A percentile compares a stretch with the other conserved stretches of the same genome.
Conservation (phyloP, 2,113 vertebrate genomes). For the Psilopogon haemacephalus region DNA sequence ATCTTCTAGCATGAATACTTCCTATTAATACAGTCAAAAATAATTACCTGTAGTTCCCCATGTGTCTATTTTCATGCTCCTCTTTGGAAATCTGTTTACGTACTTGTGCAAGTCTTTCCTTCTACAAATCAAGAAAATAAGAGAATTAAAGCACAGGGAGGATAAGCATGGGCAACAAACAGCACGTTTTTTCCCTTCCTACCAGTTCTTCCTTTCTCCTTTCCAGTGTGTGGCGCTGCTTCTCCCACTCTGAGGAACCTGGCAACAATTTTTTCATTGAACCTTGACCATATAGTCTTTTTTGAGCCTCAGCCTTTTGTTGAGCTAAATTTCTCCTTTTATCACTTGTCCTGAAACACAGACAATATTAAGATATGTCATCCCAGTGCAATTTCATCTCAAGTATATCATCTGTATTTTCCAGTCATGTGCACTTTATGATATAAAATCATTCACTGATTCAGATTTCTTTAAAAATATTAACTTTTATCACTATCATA, state of each 20-base stretch:
- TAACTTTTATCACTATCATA: background rate
- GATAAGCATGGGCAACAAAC: background rate
- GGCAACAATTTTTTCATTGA: conserved; percentile 87
- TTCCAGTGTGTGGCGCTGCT: conserved; percentile 90
- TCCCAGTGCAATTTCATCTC: background rate
- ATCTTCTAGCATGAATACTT: background rate
- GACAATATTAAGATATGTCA: background rate
- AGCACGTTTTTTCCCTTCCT: conserved; percentile 15
- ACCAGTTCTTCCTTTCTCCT: conserved; percentile 94
- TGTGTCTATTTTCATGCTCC: conserved; percentile 93
- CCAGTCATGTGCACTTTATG: background rate
- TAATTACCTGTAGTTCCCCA: conserved; percentile 96
- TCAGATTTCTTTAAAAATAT: background rate
- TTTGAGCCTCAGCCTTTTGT: conserved; percentile 96
- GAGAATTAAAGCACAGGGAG: conserved; percentile 35
- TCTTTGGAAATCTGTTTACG: conserved; percentile 95
- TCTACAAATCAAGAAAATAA: conserved; percentile 80
- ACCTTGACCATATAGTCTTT: conserved; percentile 91
- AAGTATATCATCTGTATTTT: background rate
- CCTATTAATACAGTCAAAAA: background rate
- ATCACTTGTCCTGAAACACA: conserved; percentile 88
- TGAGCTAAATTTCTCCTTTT: conserved; percentile 95
- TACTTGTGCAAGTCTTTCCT: conserved; percentile 93
- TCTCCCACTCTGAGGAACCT: conserved; percentile 93
- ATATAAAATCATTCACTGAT: background rate